Conservation (phyloP, 2,888 invertebrate species). For the Polylopha cassiicola region DNA sequence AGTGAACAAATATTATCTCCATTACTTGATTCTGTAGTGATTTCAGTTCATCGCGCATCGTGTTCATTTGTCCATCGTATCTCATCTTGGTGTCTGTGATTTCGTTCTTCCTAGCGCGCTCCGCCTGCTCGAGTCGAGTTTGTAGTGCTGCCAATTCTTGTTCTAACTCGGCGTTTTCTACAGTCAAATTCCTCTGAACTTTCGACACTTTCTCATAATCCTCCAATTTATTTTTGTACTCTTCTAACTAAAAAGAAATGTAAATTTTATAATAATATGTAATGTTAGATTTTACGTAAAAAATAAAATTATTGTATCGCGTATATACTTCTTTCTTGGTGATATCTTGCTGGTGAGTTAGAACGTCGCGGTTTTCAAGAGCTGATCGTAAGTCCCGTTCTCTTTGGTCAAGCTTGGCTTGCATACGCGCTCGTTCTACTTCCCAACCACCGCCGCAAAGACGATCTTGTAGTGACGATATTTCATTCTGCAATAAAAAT, state of each 20-base stretch:
- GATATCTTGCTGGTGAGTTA: conserved; percentile 85
- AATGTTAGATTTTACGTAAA: not conserved
- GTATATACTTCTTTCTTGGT: conserved; percentile 70
- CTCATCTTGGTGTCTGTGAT: conserved; percentile 87
- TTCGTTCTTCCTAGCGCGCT: conserved; percentile 86
- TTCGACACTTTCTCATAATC: conserved; percentile 91
- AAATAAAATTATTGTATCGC: not conserved
- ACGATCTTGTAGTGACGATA: conserved; percentile 68
- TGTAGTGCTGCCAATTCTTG: conserved; percentile 84
- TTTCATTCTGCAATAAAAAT: conserved; percentile 44
- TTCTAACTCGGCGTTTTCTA: conserved; percentile 85
- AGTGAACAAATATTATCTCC: not conserved
- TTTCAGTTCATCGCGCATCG: conserved; percentile 88
- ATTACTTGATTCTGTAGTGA: conserved; percentile 86
- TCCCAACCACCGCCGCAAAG: conserved; percentile 76
- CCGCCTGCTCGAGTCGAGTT: conserved; percentile 80
- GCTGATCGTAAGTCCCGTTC: conserved; percentile 83
- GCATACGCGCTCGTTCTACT: conserved; percentile 82
- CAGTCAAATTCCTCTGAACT: conserved; percentile 86
- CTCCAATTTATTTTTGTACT: conserved; percentile 86
- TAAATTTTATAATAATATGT: conserved; percentile 4
- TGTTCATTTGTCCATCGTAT: conserved; percentile 89
- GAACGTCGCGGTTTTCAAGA: conserved; percentile 85
- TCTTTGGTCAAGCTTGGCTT: conserved; percentile 84
- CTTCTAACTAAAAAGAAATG: conserved; percentile 80